Conservation (phyloP, 2,888 invertebrate species). For the Melieria crassipennis region DNA sequence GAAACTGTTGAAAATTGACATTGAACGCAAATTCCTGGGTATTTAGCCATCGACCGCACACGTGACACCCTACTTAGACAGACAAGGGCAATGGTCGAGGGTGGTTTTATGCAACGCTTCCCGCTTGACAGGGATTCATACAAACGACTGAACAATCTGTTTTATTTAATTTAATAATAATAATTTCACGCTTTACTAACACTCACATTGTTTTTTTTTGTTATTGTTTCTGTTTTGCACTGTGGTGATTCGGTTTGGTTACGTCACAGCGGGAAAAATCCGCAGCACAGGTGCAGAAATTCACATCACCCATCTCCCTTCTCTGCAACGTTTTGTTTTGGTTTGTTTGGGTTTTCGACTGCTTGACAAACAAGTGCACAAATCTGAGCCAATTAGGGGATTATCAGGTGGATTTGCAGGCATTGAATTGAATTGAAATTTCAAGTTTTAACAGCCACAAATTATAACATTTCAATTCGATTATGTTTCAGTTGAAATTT, state of each 20-base stretch:
- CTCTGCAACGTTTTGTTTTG: constrained; percentile 10
- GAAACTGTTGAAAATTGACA: constrained; percentile 29
- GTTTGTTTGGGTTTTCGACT: constrained; percentile 10
- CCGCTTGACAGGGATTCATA: not conserved
- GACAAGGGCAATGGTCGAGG: not conserved
- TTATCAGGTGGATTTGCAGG: constrained; percentile 36
- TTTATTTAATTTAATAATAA: constrained; percentile 39
- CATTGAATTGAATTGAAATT: not conserved
- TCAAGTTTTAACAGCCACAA: not conserved
- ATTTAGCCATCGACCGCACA: constrained; percentile 23
- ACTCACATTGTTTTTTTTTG: constrained; percentile 6
- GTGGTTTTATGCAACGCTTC: not conserved
- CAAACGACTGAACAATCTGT: constrained; percentile 31
- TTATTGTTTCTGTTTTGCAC: too few species aligned
- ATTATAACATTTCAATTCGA: not conserved
- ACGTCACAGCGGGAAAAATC: constrained; percentile 15
- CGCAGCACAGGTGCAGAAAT: constrained; percentile 25
- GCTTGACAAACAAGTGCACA: constrained; percentile 28
- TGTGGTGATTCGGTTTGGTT: constrained; percentile 7
- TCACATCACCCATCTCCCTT: constrained; percentile 8
- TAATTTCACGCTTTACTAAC: constrained; percentile 39
- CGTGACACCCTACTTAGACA: not conserved
- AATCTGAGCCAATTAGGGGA: constrained; percentile 27
- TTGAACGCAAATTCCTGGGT: constrained; percentile 27
- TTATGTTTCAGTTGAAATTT: not conserved